A percentile compares a stretch with the other conserved stretches of the same genome.
Evolutionary conservation across 2,888 invertebrate species (phyloP).

Genomic region (Nomada ruficornis): DNA sequence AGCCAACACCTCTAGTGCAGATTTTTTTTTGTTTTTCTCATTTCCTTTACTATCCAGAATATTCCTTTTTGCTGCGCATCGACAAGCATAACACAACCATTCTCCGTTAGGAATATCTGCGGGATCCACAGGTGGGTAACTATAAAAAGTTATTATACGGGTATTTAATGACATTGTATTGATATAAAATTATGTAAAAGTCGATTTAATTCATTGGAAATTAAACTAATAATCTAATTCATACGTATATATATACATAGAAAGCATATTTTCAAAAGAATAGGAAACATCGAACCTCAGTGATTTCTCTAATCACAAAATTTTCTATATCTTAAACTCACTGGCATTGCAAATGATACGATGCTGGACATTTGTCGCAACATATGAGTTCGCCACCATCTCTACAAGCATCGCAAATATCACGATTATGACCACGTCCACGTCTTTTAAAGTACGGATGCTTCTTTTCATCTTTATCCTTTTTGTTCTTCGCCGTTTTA

Average conservation of each 20-base stretch:
- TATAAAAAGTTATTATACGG: conserved; percentile 81
- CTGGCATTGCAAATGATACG: conserved; percentile 98
- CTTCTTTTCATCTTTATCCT: conserved; percentile 86
- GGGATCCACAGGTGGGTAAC: conserved; percentile 96
- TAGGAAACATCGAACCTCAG: not conserved
- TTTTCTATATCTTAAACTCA: conserved; percentile 84
- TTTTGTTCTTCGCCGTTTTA: conserved; percentile 86
- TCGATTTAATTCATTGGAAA: not conserved
- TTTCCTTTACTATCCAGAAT: conserved; percentile 63
- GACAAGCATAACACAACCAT: conserved; percentile 96
- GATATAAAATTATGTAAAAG: not conserved
- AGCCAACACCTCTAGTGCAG: conserved; percentile 91
- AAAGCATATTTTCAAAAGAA: not conserved
- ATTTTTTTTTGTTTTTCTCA: conserved; percentile 78
- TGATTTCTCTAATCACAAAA: not conserved
- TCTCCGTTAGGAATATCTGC: conserved; percentile 95
- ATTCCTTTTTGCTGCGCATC: conserved; percentile 84
- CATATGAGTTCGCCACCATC: conserved; percentile 98
- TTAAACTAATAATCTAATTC: not conserved
- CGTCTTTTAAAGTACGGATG: conserved; percentile 94
- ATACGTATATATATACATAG: not conserved
- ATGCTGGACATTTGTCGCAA: conserved; percentile 97
- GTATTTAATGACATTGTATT: too few relatives aligned
- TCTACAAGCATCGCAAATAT: conserved; percentile 96
- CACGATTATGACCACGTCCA: conserved; percentile 96